A percentile compares a stretch with the other conserved stretches of the same genome.
These are phyloP conservation scores for Drosophila robusta DNA, from an alignment of 2,888 invertebrate species.

Conservation along the genomic window DNA sequence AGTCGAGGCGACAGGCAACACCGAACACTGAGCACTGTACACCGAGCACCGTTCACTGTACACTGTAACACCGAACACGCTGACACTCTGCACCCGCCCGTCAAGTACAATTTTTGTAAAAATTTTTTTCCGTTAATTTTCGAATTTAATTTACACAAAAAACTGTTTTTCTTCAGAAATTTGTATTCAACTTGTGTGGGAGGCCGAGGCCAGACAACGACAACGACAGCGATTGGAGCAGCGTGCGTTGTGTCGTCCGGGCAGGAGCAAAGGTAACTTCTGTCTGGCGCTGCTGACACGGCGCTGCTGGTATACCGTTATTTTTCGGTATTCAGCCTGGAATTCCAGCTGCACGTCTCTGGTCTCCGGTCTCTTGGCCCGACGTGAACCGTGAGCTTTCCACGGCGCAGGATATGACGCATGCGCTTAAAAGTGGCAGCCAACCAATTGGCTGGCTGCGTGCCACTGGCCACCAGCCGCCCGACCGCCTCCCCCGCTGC, in stretches of 20 bases:
- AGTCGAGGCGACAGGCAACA: neutral
- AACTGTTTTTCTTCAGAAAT: conserved; percentile 3
- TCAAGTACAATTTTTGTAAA: conserved; percentile 1
- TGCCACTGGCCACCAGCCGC: neutral
- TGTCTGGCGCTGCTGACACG: conserved; percentile 81
- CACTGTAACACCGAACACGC: conserved; percentile 20
- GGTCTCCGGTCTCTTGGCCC: conserved; percentile 9
- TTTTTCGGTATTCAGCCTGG: conserved; percentile 78
- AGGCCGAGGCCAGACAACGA: conserved; percentile 80
- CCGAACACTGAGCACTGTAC: conserved; percentile 27
- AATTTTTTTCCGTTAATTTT: conserved; percentile 11
- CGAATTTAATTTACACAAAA: neutral
- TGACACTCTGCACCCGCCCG: conserved; percentile 33
- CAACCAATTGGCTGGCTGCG: conserved; percentile 68
- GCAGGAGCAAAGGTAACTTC: conserved; percentile 86
- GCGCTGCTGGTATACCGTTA: conserved; percentile 65
- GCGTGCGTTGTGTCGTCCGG: conserved; percentile 85
- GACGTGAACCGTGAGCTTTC: conserved; percentile 41
- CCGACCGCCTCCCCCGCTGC: conserved; percentile 27
- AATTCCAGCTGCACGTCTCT: conserved; percentile 60
- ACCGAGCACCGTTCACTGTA: conserved; percentile 19
- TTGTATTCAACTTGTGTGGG: conserved; percentile 37
- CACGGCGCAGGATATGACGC: conserved; percentile 69
- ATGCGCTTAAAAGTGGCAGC: conserved; percentile 55
- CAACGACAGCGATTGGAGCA: conserved; percentile 72